These are phyloP conservation scores for Drosophila ogumai DNA, from an alignment of 1,140 invertebrate species.

Conservation along the genomic window DNA sequence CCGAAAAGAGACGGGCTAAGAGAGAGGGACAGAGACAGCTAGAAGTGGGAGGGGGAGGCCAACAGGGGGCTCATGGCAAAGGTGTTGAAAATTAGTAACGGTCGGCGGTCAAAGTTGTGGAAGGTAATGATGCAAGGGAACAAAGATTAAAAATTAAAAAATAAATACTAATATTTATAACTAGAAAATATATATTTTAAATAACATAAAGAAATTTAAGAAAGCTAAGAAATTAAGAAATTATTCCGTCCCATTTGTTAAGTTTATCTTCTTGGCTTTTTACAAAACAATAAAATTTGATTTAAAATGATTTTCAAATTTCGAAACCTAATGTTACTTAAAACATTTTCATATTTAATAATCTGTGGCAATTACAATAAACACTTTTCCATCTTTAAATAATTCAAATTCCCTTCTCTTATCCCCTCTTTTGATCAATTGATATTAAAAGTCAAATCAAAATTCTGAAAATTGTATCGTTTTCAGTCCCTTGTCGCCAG, in stretches of 20 bases:
- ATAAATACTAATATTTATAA: too few relatives aligned
- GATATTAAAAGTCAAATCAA: constrained; percentile 25
- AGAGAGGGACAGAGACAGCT: constrained; percentile 7
- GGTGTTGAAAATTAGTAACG: constrained; percentile 81
- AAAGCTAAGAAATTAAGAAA: too few relatives aligned
- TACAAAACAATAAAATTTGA: too few relatives aligned
- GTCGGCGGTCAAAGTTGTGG: constrained; percentile 39
- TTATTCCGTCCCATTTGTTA: too few relatives aligned
- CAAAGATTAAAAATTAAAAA: not conserved
- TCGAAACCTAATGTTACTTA: too few relatives aligned
- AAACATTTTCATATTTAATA: too few relatives aligned
- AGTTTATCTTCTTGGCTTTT: too few relatives aligned
- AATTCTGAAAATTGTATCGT: constrained; percentile 17
- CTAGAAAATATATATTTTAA: too few relatives aligned
- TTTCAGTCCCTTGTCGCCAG: not conserved
- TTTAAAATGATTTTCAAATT: too few relatives aligned
- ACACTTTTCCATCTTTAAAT: not conserved
- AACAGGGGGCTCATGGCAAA: constrained; percentile 31
- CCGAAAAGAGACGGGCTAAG: constrained; percentile 5
- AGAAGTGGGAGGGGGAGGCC: not conserved
- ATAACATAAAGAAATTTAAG: too few relatives aligned
- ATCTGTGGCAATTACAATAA: too few relatives aligned
- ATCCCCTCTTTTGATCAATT: not conserved
- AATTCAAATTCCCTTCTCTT: not conserved
- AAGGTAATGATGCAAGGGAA: not conserved